A percentile compares a stretch with the other conserved stretches of the same genome.
phyloP scores from a whole-genome alignment of 2,797 vertebrate species.

The Falco peregrinus region DNA sequence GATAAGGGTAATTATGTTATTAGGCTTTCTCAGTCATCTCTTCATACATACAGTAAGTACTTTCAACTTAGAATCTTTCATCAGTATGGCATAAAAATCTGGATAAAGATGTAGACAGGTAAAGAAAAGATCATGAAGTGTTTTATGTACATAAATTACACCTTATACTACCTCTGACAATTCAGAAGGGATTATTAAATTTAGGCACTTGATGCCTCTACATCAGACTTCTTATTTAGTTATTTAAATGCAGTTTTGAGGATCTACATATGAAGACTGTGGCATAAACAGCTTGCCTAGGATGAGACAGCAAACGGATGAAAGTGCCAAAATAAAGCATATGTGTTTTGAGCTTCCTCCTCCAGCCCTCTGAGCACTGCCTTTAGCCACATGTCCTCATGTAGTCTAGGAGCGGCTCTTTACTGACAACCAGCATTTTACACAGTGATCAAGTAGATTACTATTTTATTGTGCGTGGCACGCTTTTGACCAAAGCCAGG shows the following conservation, averaged over 20 bases:
- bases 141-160: slow-evolving; percentile 28
- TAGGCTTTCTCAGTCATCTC: slow-evolving; percentile 8
- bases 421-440: neutral
- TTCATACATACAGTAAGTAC: slow-evolving; percentile 3
- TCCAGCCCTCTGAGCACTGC: neutral
- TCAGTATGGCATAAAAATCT: neutral
- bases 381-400: neutral
- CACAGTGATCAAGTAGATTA: neutral
- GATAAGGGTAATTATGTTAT: slow-evolving; percentile 46
- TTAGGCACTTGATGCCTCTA: neutral
- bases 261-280: neutral
- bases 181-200: neutral
- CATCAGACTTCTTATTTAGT: slow-evolving; percentile 17
- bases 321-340: neutral
- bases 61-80: slow-evolving; percentile 9
- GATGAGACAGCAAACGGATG: neutral
- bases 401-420: neutral
- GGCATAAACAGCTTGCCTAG: neutral
- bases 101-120: slow-evolving; percentile 13
- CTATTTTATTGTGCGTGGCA: neutral
- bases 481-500: neutral
- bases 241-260: neutral
- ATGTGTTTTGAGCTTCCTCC: neutral
- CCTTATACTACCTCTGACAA: neutral
- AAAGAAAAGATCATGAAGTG: slow-evolving; percentile 18